These are phyloP conservation scores for Lydus trimaculatus DNA, from an alignment of 2,888 invertebrate species.

Conservation along the genomic window DNA sequence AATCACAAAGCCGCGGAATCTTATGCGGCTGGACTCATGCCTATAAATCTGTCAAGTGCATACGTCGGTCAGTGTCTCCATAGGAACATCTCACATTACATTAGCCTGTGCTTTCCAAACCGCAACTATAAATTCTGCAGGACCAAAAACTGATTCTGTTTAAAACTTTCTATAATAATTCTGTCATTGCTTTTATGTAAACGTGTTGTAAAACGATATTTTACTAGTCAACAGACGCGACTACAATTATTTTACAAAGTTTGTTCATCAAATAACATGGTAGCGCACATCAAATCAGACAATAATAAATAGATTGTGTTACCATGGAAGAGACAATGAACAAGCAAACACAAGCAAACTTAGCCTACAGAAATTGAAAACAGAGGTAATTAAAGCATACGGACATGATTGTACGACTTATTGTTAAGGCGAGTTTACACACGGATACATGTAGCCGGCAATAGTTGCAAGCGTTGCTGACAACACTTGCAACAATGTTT, in stretches of 20 bases:
- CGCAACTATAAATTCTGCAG: slow-evolving; percentile 43
- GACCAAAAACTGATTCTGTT: slow-evolving; percentile 34
- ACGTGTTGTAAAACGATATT: slow-evolving; percentile 22
- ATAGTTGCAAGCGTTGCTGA: too few species aligned
- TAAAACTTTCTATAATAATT: slow-evolving; percentile 36
- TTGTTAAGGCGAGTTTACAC: too few species aligned
- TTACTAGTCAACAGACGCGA: slow-evolving; percentile 10
- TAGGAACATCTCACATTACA: slow-evolving; percentile 39
- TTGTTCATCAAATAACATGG: slow-evolving; percentile 25
- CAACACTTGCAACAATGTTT: too few species aligned
- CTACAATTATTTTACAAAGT: slow-evolving; percentile 20
- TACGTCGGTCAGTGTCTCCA: slow-evolving; percentile 53
- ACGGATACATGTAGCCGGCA: slow-evolving; percentile 21
- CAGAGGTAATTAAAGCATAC: slow-evolving; percentile 47
- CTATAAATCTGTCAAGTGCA: slow-evolving; percentile 58
- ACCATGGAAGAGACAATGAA: slow-evolving; percentile 32
- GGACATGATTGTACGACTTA: slow-evolving; percentile 29
- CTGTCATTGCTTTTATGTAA: slow-evolving; percentile 27
- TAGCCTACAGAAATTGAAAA: slow-evolving; percentile 46
- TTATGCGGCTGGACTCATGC: slow-evolving; percentile 46
- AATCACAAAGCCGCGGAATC: slow-evolving; percentile 49
- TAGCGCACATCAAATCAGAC: slow-evolving; percentile 20
- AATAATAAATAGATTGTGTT: slow-evolving; percentile 17
- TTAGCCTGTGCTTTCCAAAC: slow-evolving; percentile 42
- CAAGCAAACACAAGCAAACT: slow-evolving; percentile 32